Percentiles rank a stretch among this genome's conserved stretches.
These are phyloP conservation scores for Pocillopora verrucosa DNA, from an alignment of 64 coral and sea anemone species.

Conservation along the genomic window DNA sequence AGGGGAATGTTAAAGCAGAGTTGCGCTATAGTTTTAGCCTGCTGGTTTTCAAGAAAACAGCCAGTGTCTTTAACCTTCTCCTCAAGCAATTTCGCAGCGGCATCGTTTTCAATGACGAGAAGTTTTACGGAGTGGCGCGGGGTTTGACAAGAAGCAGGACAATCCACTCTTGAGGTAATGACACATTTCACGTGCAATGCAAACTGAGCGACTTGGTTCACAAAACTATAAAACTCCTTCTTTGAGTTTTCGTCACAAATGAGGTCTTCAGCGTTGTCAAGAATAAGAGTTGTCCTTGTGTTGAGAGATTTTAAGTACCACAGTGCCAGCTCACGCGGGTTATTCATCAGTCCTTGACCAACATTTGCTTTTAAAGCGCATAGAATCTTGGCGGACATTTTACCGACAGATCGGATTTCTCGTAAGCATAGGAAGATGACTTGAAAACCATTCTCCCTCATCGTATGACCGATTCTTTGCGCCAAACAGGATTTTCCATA, in stretches of 20 bases:
- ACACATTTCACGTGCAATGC: constrained; percentile 11
- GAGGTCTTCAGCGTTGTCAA: constrained; percentile 35
- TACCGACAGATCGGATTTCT: constrained; percentile 1
- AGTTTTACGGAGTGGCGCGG: constrained; percentile 1
- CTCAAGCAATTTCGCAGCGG: constrained; percentile 1
- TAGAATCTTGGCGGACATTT: constrained; percentile 10
- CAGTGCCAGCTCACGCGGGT: not conserved
- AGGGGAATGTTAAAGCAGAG: constrained; percentile 17
- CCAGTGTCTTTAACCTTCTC: constrained; percentile 3
- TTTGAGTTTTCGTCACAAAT: not conserved
- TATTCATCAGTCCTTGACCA: not conserved
- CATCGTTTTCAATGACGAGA: not conserved
- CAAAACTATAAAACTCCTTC: constrained; percentile 19
- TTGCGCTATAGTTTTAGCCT: not conserved
- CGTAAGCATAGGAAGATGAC: constrained; percentile 34
- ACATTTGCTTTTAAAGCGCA: not conserved
- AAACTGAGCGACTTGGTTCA: not conserved
- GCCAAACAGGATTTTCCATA: constrained; percentile 45
- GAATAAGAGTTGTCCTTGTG: not conserved
- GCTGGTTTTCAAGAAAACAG: not conserved
- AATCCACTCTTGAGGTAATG: not conserved
- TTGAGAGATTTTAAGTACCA: not conserved
- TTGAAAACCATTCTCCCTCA: not conserved
- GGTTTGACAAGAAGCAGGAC: not conserved
- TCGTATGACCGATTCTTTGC: constrained; percentile 9